phyloP scores from a whole-genome alignment of 2,113 vertebrate species.

The Anhinga rufa region DNA sequence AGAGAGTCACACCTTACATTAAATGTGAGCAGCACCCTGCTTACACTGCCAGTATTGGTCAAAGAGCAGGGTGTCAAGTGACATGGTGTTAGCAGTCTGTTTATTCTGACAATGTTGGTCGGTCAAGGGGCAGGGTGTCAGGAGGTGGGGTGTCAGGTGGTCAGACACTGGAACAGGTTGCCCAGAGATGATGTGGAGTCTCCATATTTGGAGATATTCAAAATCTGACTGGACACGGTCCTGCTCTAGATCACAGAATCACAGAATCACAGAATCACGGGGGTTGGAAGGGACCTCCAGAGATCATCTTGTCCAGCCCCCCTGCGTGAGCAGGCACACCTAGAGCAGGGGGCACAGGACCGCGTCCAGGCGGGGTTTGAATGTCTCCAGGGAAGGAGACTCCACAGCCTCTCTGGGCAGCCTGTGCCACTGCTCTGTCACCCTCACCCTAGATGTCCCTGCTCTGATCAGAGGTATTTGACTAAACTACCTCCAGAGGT shows the following conservation, averaged over 20 bases:
- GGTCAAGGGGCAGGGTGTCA: background rate
- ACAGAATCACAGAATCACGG: too few species aligned
- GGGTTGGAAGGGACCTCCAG: too few species aligned
- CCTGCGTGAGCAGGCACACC: too few species aligned
- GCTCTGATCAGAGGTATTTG: background rate
- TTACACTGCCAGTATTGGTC: accelerated
- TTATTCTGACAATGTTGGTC: background rate
- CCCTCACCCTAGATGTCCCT: too few species aligned
- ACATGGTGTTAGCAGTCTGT: background rate
- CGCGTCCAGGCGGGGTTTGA: too few species aligned
- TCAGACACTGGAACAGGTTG: background rate
- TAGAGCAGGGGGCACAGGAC: too few species aligned
- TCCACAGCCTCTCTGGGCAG: too few species aligned
- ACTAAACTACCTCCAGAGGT: background rate
- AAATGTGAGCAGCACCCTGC: background rate
- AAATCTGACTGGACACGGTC: background rate
- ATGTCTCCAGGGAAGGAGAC: too few species aligned
- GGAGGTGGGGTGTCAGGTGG: background rate
- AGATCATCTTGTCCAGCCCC: too few species aligned
- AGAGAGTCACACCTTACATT: background rate
- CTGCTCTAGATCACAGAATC: too few species aligned
- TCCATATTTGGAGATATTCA: background rate
- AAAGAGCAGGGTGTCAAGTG: background rate
- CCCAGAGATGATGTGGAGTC: background rate
- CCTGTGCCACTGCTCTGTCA: too few species aligned